Conservation (phyloP, 2,113 vertebrate genomes). For the Pungitius pungitius region DNA sequence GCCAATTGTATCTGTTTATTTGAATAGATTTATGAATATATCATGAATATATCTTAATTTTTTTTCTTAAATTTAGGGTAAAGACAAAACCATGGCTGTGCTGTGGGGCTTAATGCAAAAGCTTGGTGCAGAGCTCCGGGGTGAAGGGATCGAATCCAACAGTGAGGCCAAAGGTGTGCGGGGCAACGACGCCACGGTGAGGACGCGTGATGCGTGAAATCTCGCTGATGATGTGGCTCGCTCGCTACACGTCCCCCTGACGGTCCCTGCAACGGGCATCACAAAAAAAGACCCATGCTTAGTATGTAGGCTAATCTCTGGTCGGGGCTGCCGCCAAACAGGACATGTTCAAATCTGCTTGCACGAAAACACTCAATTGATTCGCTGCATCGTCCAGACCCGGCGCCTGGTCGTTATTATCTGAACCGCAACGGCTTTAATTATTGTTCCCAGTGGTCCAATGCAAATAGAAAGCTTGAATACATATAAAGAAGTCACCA, state of each 20-base stretch:
- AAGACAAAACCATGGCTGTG: slow-evolving; percentile 81
- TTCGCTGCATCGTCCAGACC: slow-evolving; percentile 6
- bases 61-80: slow-evolving; percentile 67
- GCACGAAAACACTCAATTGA: slow-evolving; percentile 17
- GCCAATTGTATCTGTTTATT: background rate
- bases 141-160: slow-evolving; percentile 78
- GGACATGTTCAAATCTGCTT: slow-evolving; percentile 51
- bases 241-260: slow-evolving; percentile 38
- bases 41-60: background rate
- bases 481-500: background rate
- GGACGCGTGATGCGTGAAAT: slow-evolving; percentile 22
- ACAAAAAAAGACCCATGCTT: slow-evolving; percentile 48
- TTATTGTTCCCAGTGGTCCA: background rate
- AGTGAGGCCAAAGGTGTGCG: slow-evolving; percentile 80
- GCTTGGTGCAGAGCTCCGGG: slow-evolving; percentile 85
- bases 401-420: background rate
- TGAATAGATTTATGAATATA: background rate
- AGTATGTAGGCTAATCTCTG: slow-evolving; percentile 78
- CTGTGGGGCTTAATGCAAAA: slow-evolving; percentile 88
- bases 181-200: slow-evolving; percentile 73
- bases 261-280: slow-evolving; percentile 35
- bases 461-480: background rate
- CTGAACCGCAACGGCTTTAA: background rate
- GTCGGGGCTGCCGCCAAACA: slow-evolving; percentile 63
- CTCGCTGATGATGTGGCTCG: slow-evolving; percentile 36